These are phyloP conservation scores for Uria lomvia DNA, from an alignment of 2,113 vertebrate species.

Conservation along the genomic window DNA sequence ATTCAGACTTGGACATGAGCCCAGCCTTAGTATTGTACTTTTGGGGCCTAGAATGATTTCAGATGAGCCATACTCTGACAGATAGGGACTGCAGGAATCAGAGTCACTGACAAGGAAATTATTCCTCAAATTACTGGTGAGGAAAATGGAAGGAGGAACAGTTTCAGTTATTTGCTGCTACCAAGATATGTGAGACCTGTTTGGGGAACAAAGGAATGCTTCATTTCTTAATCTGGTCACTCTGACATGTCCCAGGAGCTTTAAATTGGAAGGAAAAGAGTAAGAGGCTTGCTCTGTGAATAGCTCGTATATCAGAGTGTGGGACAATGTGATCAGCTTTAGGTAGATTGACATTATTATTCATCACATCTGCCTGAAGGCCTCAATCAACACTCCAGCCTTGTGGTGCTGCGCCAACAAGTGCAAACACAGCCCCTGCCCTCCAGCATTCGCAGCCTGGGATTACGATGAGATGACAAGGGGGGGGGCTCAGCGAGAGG, in stretches of 20 bases:
- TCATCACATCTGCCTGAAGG: background rate
- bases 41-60: background rate
- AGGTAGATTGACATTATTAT: background rate
- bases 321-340: background rate
- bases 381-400: background rate
- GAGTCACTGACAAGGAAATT: background rate
- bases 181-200: background rate
- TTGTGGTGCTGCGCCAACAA: background rate
- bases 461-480: background rate
- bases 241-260: background rate
- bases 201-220: background rate
- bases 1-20: background rate
- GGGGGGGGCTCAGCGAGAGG: background rate
- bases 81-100: background rate
- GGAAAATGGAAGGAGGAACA: background rate
- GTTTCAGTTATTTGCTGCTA: background rate
- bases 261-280: background rate
- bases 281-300: background rate
- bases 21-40: background rate
- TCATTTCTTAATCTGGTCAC: background rate
- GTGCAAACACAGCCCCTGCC: background rate
- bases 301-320: background rate
- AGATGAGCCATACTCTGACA: background rate
- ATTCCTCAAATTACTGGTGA: background rate
- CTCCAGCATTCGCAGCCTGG: rapidly evolving